Percentiles rank a stretch among this genome's conserved stretches.
These are phyloP conservation scores for Synanthedon vespiformis DNA, from an alignment of 2,888 invertebrate genomes.

Conservation along the genomic window DNA sequence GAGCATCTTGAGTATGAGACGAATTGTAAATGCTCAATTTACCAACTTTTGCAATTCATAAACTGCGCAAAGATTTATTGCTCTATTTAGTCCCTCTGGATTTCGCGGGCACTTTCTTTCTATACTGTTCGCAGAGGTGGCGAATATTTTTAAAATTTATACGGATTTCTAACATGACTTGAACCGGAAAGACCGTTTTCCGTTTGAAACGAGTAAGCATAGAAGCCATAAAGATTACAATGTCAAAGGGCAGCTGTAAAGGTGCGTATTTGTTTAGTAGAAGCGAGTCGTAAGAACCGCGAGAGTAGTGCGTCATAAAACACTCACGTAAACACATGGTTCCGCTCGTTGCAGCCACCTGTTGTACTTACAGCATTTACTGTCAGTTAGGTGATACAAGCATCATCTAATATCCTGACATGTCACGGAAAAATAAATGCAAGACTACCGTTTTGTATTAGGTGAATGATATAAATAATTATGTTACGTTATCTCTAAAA, in stretches of 20 bases:
- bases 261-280: not conserved
- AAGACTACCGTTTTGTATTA: too few species aligned
- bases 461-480: too few species aligned
- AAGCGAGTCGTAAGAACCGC: not conserved
- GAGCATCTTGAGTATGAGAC: constrained; percentile 3
- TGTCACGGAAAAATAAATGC: too few species aligned
- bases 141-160: too few species aligned
- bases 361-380: constrained; percentile 7
- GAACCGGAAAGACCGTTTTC: not conserved
- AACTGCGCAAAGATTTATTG: constrained; percentile 31
- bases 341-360: constrained; percentile 58
- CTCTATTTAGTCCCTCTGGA: constrained; percentile 17
- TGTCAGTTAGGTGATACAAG: too few species aligned
- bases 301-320: constrained; percentile 23
- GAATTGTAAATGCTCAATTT: constrained; percentile 54
- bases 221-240: not conserved
- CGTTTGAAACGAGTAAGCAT: constrained; percentile 6
- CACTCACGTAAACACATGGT: constrained; percentile 44
- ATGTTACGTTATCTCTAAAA: too few species aligned
- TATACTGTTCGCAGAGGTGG: too few species aligned
- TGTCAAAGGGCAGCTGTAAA: not conserved
- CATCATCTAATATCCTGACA: too few species aligned
- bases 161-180: too few species aligned
- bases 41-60: constrained; percentile 28
- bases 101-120: constrained; percentile 30